Conservation (phyloP, 1,140 invertebrate genomes). For the Brachystomella parvula region DNA sequence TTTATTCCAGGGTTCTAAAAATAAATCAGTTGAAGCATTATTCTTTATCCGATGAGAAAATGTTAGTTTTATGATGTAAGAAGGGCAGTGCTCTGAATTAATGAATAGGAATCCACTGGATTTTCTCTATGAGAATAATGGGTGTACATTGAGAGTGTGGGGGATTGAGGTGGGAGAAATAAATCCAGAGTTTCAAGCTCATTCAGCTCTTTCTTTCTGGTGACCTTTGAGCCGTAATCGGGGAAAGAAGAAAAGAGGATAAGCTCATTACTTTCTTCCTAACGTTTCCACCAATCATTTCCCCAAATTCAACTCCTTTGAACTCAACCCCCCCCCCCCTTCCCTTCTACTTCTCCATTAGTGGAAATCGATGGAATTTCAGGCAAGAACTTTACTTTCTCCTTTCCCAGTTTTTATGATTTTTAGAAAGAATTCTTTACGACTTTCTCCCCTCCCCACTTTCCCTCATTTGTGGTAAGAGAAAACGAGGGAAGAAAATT, state of each 20-base stretch:
- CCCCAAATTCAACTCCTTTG: background rate
- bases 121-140: too few species aligned
- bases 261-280: background rate
- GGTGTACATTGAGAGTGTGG: too few species aligned
- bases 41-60: too few species aligned
- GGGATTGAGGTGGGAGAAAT: background rate
- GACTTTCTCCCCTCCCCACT: background rate
- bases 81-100: background rate
- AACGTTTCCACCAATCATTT: background rate
- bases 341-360: background rate
- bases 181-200: background rate
- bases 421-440: too few species aligned
- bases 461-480: background rate
- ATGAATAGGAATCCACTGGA: too few species aligned
- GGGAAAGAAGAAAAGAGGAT: background rate
- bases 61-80: too few species aligned
- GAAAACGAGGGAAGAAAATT: too few species aligned
- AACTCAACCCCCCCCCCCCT: background rate
- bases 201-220: background rate
- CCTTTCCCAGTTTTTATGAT: background rate
- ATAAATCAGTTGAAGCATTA: too few species aligned
- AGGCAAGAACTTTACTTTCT: too few species aligned
- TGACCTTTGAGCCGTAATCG: background rate
- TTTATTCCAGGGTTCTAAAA: too few species aligned
- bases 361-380: background rate